Evolutionary conservation across 2,888 invertebrate species (phyloP), one percentile per base, ranked within the genome.

Genomic region (Andrena flavipes): DNA sequence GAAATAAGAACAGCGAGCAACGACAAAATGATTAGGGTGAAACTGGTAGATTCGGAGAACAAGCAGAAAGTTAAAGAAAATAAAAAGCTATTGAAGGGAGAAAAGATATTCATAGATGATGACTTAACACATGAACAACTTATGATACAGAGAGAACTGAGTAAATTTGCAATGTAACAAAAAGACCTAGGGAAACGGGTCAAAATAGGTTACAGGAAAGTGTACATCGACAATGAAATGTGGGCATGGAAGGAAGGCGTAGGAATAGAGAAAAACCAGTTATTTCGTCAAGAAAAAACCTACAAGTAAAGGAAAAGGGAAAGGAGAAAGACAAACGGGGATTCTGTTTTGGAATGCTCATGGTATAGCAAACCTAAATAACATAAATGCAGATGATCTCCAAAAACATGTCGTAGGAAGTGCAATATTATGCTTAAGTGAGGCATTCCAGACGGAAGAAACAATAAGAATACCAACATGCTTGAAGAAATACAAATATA

Each of bases 281-380:
- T 49, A 49, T 49, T 49, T 49, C 49, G n/a, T n/a, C 49, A 49
- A 49, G 49, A n/a, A n/a, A 49, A 49, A 51, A 51, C n/a, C n/a
- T 51, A 7, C 6, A 51, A 51, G n/a, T 51, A 51, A n/a, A 51
- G n/a, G 2, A n/a, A n/a, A 7, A 7, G 7, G 13, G n/a, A n/a
- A n/a, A 49, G 49, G n/a, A 49, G 49, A 7, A 49, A 49, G 16
- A 49, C n/a, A 49, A 49, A 49, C 49, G n/a, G 49, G 5, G 6
- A n/a, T 49, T 49, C 5, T 49, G n/a, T 49, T 49, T 49, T 49
- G 49, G n/a, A 51, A 51, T 51, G n/a, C n/a, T 6, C n/a, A 51
- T n/a, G 49, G n/a, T 7, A n/a, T 51, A 51, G n/a, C 6, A 51
- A 51, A 51, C 7, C n/a, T 49, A 49, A n/a, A 49, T n/a, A 49